Evolutionary conservation across 2,888 invertebrate genomes (phyloP), one percentile per base, ranked within the genome.

Genomic region (Panorpa germanica): DNA sequence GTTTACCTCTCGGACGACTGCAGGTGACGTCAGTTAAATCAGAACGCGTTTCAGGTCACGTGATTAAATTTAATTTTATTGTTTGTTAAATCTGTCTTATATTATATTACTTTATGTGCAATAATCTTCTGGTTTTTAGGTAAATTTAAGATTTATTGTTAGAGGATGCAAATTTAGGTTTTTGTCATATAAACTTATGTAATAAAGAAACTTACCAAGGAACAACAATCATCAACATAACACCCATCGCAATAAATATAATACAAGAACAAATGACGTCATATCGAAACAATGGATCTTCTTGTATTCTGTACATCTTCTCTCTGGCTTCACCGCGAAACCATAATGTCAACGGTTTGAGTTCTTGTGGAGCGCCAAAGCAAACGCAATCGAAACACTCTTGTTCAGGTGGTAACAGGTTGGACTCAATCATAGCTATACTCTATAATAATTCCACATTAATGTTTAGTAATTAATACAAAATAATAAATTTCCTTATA

Each of bases 391-490:
- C 76, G 43, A 77, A 68, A 45, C 83, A 82, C 37, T 75, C 72
- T 39, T 71, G 73, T 45, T 77, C 71, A 47, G 76, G 78, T 21
- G 82, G 76, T 36, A 88, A 54, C 36, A 93, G 61, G 57, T 88
- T 90, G 33, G 90, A 83, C 55, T 93, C 91, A 44, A 93, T 88
- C 76, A 91, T 81, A n/a, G 86, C 85, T 45, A 93, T 70, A 46
- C 90, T 91, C 85, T 93, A 70, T 38, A 70, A 70, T n/a, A n/a
- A n/a, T n/a, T n/a, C n/a, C n/a, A n/a, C n/a, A n/a, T n/a, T n/a
- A n/a, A n/a, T n/a, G n/a, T 42, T 29, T 10, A n/a, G 10, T 8
- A n/a, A 9, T 10, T 10, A 33, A 31, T 25, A 16, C 18, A 16
- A 29, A 31, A 30, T 23, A 12, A 20, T 8, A 33, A 28, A 30